Evolutionary conservation across 1,140 invertebrate genomes (phyloP), one percentile per base, ranked within the genome.

Genomic region (Ips nitidus): DNA sequence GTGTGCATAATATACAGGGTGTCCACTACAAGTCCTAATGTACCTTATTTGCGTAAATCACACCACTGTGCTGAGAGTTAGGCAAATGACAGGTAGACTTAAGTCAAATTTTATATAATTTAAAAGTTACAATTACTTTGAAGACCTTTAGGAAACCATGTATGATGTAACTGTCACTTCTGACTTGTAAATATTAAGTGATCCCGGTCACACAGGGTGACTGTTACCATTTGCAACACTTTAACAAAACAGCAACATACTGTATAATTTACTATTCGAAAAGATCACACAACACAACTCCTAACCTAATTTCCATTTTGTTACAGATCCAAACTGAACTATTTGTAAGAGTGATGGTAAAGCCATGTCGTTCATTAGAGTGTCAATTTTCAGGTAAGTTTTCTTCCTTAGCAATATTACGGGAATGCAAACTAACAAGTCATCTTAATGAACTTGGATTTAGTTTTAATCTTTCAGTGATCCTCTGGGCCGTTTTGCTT

Each of bases 241-340:
- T 22, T 50, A 22, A 2, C 45, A 50, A 8, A 8, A 50, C 7
- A 8, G 7, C 22, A 2, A 50, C 7, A 8, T 50, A 2, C 45
- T 3, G 6, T 50, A 22, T 50, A 22, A 8, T 50, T 50, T 50
- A 22, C 22, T 6, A 6, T 50, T 50, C 45, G 22, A 50, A 50
- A 50, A 50, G 7, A 1, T 50, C n/a, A n/a, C n/a, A n/a, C n/a
- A n/a, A n/a, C 1, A 8, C 3, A 50, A 2, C 22, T 50, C 22
- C 1, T 5, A 2, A 6, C 55, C 7, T 57, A 38, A 38, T 57
- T 60, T 60, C 38, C n/a, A 40, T 41, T 60, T 60, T 60, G 58
- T 60, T 55, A 2, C 52, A 55, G 52, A 22, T 55, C 37, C 52
- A 55, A 2, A 4, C 52, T 55, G 52, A 36, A 55, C 4, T 22